These are phyloP conservation scores for Lutraria lutraria DNA, from an alignment of 2,888 invertebrate genomes.

Conservation along the genomic window DNA sequence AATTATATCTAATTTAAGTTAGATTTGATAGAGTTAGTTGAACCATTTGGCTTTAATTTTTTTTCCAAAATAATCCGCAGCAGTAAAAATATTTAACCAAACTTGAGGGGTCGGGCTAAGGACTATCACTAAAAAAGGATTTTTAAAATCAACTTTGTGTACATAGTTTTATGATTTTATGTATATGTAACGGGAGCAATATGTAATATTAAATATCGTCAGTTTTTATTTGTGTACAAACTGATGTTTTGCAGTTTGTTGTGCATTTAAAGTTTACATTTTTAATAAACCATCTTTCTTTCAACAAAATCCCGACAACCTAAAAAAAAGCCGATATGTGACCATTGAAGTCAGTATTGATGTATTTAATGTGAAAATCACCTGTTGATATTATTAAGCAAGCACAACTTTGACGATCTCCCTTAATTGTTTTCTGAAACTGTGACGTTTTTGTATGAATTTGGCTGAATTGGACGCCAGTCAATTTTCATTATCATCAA, in stretches of 20 bases:
- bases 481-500: background rate
- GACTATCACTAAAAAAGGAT: conserved; percentile 3
- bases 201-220: background rate
- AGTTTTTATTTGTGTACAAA: conserved; percentile 18
- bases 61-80: too few species aligned
- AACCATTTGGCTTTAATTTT: too few species aligned
- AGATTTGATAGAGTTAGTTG: too few species aligned
- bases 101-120: background rate
- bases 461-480: background rate
- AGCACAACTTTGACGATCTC: background rate
- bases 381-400: too few species aligned
- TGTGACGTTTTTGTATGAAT: conserved; percentile 12
- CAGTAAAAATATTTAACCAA: too few species aligned
- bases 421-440: background rate
- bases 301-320: background rate
- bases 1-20: too few species aligned
- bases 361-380: too few species aligned
- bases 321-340: too few species aligned
- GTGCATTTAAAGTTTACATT: background rate
- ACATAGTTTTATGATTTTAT: conserved; percentile 17
- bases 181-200: conserved; percentile 21
- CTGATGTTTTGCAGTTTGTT: background rate
- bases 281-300: background rate
- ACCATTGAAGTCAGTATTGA: too few species aligned
- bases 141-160: background rate